Conservation (phyloP, 2,113 vertebrate genomes). For the Crypturellus undulatus region DNA sequence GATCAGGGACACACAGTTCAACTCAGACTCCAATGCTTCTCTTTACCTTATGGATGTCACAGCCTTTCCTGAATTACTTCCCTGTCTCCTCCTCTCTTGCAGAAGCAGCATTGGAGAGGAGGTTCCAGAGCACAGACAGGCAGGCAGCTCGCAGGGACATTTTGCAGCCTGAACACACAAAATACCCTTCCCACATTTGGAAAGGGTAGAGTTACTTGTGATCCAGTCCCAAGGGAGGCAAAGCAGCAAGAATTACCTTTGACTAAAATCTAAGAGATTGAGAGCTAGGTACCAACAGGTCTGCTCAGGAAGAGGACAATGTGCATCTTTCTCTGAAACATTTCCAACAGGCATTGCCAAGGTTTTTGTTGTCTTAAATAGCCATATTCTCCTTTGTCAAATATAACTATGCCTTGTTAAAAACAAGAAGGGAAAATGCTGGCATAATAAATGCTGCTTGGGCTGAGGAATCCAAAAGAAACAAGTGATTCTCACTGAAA, state of each 20-base stretch:
- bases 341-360: neutral
- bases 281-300: neutral
- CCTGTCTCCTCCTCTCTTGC: neutral
- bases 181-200: neutral
- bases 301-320: neutral
- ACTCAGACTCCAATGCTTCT: neutral
- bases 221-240: neutral
- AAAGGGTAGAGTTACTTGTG: slow-evolving; percentile 11
- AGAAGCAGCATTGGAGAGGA: neutral
- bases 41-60: neutral
- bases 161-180: neutral
- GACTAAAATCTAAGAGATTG: neutral
- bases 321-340: neutral
- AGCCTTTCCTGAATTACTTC: neutral
- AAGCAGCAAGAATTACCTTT: neutral
- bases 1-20: neutral
- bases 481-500: neutral
- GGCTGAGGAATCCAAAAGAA: neutral
- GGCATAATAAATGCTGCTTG: neutral
- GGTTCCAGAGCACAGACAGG: neutral
- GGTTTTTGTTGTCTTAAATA: neutral
- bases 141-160: neutral
- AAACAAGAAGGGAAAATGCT: slow-evolving; percentile 30
- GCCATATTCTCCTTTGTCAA: neutral
- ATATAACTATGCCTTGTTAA: neutral